Evolutionary conservation across 1,140 invertebrate species (phyloP).

Genomic region (Nephotettix cincticeps): DNA sequence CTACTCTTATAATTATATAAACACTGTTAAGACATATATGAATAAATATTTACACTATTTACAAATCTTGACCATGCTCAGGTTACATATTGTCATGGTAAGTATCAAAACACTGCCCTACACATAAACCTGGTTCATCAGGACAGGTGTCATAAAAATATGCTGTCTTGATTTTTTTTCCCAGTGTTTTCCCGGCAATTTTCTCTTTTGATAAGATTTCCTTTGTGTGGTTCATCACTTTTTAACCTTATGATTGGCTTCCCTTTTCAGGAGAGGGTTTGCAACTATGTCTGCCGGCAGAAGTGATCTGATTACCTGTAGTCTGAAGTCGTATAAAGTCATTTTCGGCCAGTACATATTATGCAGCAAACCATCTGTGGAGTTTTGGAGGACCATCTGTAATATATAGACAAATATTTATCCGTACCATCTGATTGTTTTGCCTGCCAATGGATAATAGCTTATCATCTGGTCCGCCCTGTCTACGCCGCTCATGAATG

Average conservation of each 20-base stretch:
- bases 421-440: constrained; percentile 44
- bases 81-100: not conserved
- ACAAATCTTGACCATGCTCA: too few species aligned
- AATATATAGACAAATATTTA: constrained; percentile 36
- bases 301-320: not conserved
- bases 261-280: not conserved
- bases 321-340: not conserved
- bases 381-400: constrained; percentile 13
- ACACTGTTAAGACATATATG: too few species aligned
- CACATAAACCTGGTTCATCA: not conserved
- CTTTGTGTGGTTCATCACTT: not conserved
- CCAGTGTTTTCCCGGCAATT: not conserved
- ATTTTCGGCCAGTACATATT: not conserved
- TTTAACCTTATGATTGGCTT: not conserved
- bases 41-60: too few species aligned
- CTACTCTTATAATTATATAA: too few species aligned
- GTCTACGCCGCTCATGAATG: constrained; percentile 42
- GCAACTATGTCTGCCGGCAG: not conserved
- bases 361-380: not conserved
- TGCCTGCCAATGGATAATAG: constrained; percentile 39
- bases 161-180: not conserved
- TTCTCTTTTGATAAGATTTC: not conserved
- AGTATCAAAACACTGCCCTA: not conserved
- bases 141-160: not conserved
- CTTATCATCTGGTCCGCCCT: constrained; percentile 43